Evolutionary conservation across 1,140 invertebrate genomes (phyloP), one percentile per base, ranked within the genome.

Genomic region (Cotesia typhae): DNA sequence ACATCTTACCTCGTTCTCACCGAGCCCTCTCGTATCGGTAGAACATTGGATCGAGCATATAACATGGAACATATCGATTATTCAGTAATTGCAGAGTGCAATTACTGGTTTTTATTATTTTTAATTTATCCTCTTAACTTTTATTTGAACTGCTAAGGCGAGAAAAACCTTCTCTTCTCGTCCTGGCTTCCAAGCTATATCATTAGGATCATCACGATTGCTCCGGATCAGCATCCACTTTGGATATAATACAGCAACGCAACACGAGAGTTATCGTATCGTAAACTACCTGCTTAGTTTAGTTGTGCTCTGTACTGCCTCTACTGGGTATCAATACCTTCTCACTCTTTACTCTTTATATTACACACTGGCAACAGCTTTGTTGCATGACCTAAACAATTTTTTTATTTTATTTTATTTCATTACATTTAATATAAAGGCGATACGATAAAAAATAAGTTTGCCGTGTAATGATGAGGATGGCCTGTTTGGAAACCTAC

Each of bases 201-300:
- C 74, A 72, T 72, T 72, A 75, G 70, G 70, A 69, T 70, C 74
- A 72, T 75, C 74, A 63, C 65, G 38, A 66, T 47, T 66, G 70
- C 70, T 71, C 20, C 63, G 37, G 60, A 64, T 38, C 35, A 59
- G 70, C 51, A 59, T 63, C 59, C 64, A 60, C 63, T 57, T 55
- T 59, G 65, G 37, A 17, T 14, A 47, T 60, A 63, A 71, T 65
- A 59, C 53, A 65, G 52, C 55, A 12, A 17, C 41, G 61, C 47
- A 64, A 12, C 36, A 37, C n/a, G 51, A 51, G 36, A 57, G 17
- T 67, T 51, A 36, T 37, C n/a, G 14, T 17, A 55, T 55, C 28
- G 28, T 28, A 28, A 41, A 52, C 64, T 67, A 67, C 64, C 64
- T 67, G 63, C 7, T 38, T 20, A 67, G 28, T 28, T 28, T 28